These are phyloP conservation scores for Rhegmatorhina hoffmannsi DNA, from an alignment of 2,113 vertebrate genomes.

Conservation along the genomic window DNA sequence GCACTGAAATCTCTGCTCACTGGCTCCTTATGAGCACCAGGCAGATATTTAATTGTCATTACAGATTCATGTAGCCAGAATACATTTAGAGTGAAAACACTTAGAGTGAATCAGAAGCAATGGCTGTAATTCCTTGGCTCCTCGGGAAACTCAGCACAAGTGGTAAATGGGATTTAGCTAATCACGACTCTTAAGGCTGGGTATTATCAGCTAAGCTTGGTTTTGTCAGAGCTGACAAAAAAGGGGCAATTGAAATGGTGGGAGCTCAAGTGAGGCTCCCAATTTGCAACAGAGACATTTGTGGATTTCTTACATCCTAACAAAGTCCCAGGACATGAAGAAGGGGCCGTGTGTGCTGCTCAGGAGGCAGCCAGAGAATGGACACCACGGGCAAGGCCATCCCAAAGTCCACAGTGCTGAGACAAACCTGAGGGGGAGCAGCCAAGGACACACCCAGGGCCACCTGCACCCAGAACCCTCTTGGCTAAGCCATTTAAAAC, in stretches of 20 bases:
- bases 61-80: background rate
- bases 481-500: background rate
- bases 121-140: conserved; percentile 6
- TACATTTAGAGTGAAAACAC: background rate
- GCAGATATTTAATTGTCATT: conserved; percentile 27
- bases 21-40: background rate
- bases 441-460: rapidly evolving
- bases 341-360: rapidly evolving
- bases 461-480: too few species aligned
- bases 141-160: background rate
- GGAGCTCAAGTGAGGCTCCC: background rate
- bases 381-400: rapidly evolving
- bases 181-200: background rate
- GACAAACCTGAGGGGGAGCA: background rate
- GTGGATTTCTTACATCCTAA: background rate
- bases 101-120: background rate
- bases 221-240: background rate
- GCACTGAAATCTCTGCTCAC: background rate
- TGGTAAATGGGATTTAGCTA: conserved; percentile 1
- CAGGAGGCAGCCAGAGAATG: rapidly evolving
- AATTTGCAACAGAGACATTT: rapidly evolving
- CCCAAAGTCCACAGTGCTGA: rapidly evolving
- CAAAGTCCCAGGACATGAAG: background rate
- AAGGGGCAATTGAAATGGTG: background rate
- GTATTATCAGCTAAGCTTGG: background rate